Evolutionary conservation across 2,113 vertebrate genomes (phyloP), one percentile per base, ranked within the genome.

Genomic region (Seriola rivoliana): DNA sequence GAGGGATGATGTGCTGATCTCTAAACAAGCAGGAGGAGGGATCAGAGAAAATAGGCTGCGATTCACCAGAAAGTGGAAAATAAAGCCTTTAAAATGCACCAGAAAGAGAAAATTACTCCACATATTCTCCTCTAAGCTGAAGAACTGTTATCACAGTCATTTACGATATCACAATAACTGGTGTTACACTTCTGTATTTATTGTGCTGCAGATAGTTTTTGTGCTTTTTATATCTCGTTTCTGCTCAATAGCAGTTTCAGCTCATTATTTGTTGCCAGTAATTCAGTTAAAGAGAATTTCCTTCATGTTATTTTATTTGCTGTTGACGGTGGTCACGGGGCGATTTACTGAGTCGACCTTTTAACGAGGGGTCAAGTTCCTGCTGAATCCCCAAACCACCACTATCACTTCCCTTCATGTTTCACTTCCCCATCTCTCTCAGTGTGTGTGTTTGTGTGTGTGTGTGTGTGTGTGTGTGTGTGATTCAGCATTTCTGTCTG

Each of bases 301-400:
- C 78, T 74, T 48, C 34, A 8, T 34, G 50, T 81, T 76, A 32
- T 72, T 69, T 73, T 89, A 36, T 71, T 83, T 84, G 68, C 81
- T 83, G 81, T 87, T 72, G 78, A 70, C 23, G 25, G 29, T 11
- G 80, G 79, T 88, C 79, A 84, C 77, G 52, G 65, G 80, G 48
- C 5, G 50, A 76, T 77, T 88, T 65, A 91, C 91, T 88, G 89
- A 82, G 81, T 85, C 89, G 72, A 92, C 77, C 73, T 83, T 84
- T 84, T 78, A 72, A 59, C 32, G 36, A 85, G 86, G 73, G 85
- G 85, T 89, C 68, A 62, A 71, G 55, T 86, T 93, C 86, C 91
- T 92, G 93, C 93, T 92, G 88, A 91, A 74, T 89, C 86, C 74
- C 73, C 71, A 64, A 88, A 91, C 74, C 79, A 60, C 66, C 73